Base-by-base conservation (phyloP, 2,797 vertebrate genomes). In the Aselliscus stoliczkanus region DNA sequence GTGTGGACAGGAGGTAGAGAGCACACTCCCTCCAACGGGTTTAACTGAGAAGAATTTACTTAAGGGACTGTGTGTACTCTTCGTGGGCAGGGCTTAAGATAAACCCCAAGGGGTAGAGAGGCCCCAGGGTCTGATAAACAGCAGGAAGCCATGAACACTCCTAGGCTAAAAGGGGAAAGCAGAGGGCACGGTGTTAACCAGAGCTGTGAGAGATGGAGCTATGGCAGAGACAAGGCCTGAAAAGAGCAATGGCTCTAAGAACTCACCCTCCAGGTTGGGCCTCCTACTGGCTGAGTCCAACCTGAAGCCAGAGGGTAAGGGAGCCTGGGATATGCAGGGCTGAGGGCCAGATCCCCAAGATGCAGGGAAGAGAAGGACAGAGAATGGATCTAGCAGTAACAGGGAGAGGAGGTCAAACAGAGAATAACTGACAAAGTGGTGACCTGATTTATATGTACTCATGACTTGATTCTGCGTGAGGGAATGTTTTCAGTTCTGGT, bases 21-120 rank as follows among this genome's bases (percentile, higher is more conserved):
- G 23, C 20, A 8, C 4, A 50, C 9, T n/a, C 5, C 54, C 42
- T 58, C 64, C 70, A 70, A 75, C 50, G 27, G 82, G 76, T 67
- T 69, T 72, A 64, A 80, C 44, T 50, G 47, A 95, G 42, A 95
- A 92, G 39, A 75, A 92, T 42, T 75, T 88, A 92, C 73, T 65
- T 29, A 69, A 42, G 13, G 39, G 34, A 44, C 11, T 34, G 29
- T n/a, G n/a, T n/a, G n/a, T 4, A 42, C 47, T 69, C 12, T 34
- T 39, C 29, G 31, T 75, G 27, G n/a, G 56, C 31, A 44, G 37
- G 18, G 60, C 31, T 37, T 88, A 62, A 70, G 10, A 60, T 76
- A 50, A 70, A 88, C n/a, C 52, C 52, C 34, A 60, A 86, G 29
- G 29, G 12, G 29, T 34, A 44, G n/a, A 12, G 69, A 92, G 12